Base-by-base conservation (phyloP, 2,113 vertebrate genomes). In the Microcebus tavaratra region DNA sequence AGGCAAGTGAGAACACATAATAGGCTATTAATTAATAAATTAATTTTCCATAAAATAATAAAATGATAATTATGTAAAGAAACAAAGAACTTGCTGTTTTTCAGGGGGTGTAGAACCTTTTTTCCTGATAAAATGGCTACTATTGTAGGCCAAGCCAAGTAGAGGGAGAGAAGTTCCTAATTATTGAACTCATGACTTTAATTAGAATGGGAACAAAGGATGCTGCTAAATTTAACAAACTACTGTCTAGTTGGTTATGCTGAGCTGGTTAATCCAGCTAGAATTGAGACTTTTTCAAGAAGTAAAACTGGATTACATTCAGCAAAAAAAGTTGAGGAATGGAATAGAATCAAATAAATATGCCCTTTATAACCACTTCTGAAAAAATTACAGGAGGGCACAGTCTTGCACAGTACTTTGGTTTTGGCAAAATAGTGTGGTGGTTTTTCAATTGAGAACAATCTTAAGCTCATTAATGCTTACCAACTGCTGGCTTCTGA, bases 21-120 rank as follows among this genome's bases (percentile, higher is more conserved):
- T 98, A 98, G 98, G 98, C 97, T 99, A 98, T 98, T 98, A 99
- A 99, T 99, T 98, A 99, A 99, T 99, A 99, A 99, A 99, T 99
- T 99, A 99, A 98, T 98, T 98, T 98, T 98, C 98, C 98, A 99
- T 98, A 98, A 99, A 98, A 99, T 98, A 98, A 98, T 98, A 98
- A 98, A 98, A 97, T 96, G 97, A 98, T 96, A 97, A 97, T 98
- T 98, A 98, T 96, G 92, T 98, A 98, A 98, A 97, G 80, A 96
- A 97, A 98, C 95, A 98, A 91, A 95, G 79, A 94, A 75, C 88
- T 98, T 96, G 95, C 50, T 45, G 14, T 95, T 98, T 98, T 98
- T 91, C 92, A 95, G 98, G 97, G 80, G 94, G 78, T 18, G 76
- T 72, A 45, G 83, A 39, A 34, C 42, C 1, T 72, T 67, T 61